Conservation (phyloP, 2,797 vertebrate genomes). For the Acanthurus leucopareius region DNA sequence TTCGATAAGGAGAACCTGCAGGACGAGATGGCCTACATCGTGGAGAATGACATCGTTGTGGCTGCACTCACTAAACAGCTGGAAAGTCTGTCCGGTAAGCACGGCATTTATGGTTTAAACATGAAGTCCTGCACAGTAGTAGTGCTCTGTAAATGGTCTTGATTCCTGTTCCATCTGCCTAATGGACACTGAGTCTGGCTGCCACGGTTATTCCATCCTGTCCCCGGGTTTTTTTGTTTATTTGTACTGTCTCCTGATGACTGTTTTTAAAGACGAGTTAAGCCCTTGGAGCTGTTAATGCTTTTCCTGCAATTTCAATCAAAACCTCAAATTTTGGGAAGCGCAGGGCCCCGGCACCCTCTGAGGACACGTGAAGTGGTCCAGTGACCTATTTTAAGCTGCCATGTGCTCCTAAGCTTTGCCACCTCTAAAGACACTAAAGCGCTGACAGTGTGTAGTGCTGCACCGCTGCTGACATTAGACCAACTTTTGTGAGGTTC, state of each 20-base stretch:
- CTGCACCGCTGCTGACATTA: constrained; percentile 71
- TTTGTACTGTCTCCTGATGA: constrained; percentile 76
- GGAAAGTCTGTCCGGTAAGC: constrained; percentile 90
- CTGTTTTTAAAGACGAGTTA: constrained; percentile 73
- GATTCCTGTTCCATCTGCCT: constrained; percentile 65
- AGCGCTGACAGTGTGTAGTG: constrained; percentile 63
- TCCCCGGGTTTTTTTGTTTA: constrained; percentile 76
- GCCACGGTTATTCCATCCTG: constrained; percentile 78
- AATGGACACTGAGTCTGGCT: constrained; percentile 65
- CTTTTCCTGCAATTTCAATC: constrained; percentile 83
- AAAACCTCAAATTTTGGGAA: constrained; percentile 74
- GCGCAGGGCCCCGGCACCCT: constrained; percentile 62
- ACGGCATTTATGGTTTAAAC: constrained; percentile 41
- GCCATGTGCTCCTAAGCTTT: constrained; percentile 75
- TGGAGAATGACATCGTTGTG: constrained; percentile 96
- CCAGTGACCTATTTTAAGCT: constrained; percentile 83
- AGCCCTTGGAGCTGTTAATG: constrained; percentile 72
- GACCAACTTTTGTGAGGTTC: constrained; percentile 72
- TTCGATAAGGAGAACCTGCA: constrained; percentile 96
- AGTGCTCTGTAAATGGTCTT: constrained; percentile 27
- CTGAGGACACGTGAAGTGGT: constrained; percentile 83
- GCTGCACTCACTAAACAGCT: constrained; percentile 93
- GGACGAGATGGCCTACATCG: constrained; percentile 95
- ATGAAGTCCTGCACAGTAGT: constrained; percentile 42
- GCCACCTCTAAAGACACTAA: constrained; percentile 59